phyloP scores from a whole-genome alignment of 2,113 vertebrate genomes.

The Lagopus muta region DNA sequence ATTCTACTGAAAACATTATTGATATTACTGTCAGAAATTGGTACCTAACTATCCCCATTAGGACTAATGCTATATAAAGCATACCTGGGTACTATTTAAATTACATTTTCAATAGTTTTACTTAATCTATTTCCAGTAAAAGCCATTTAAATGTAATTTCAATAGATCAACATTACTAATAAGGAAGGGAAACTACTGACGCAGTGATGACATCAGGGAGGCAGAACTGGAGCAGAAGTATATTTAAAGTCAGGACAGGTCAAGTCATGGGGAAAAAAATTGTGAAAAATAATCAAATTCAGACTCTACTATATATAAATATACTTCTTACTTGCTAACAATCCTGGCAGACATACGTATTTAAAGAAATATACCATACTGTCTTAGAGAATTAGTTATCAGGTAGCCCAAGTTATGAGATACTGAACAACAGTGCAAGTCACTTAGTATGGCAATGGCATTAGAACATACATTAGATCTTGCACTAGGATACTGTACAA shows the following conservation, averaged over 20 bases:
- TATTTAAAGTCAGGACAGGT: too few relatives aligned
- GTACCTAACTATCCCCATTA: not conserved
- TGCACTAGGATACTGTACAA: not conserved
- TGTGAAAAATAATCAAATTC: not conserved
- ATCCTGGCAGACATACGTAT: not conserved
- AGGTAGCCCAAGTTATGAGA: not conserved
- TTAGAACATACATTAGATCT: not conserved
- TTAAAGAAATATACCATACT: accelerated
- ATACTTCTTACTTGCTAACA: not conserved
- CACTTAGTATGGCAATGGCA: not conserved
- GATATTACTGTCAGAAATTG: not conserved
- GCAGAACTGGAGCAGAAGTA: not conserved
- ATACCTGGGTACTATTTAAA: not conserved
- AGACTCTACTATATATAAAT: not conserved
- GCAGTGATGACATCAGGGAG: not conserved
- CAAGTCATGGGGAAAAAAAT: not conserved
- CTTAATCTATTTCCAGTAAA: not conserved
- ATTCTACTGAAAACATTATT: not conserved
- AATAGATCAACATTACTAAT: not conserved
- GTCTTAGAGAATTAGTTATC: not conserved
- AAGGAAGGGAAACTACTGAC: not conserved
- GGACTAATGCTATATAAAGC: not conserved
- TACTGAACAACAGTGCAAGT: not conserved
- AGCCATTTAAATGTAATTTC: not conserved
- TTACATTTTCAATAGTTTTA: not conserved